A percentile compares a stretch with the other conserved stretches of the same genome.
phyloP scores from a whole-genome alignment of 2,888 invertebrate species.

The Petrophora chlorosata region DNA sequence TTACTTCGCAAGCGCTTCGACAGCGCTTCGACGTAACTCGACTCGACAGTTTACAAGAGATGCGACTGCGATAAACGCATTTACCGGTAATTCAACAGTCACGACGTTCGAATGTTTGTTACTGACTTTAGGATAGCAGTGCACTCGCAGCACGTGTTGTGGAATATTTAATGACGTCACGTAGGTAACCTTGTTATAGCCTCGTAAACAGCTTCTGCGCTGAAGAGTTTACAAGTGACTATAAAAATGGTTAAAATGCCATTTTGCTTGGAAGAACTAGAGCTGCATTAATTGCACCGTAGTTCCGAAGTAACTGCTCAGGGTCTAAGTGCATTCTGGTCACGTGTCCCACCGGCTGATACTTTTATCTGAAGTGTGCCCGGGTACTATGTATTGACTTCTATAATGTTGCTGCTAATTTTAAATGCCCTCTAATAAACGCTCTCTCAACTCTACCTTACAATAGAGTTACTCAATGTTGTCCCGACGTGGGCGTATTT shows the following conservation, averaged over 20 bases:
- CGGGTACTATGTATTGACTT: constrained; percentile 33
- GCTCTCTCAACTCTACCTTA: not conserved
- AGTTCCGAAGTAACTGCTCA: constrained; percentile 23
- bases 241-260: too few species aligned
- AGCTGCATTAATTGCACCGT: not conserved
- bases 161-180: too few species aligned
- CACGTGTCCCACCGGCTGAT: constrained; percentile 38
- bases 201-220: too few species aligned
- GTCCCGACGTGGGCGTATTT: too few species aligned
- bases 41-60: not conserved
- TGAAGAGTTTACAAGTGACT: too few species aligned
- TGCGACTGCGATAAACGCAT: not conserved
- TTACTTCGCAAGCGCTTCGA: constrained; percentile 1
- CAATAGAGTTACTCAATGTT: too few species aligned
- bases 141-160: too few species aligned
- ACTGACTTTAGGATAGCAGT: too few species aligned
- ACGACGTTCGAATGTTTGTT: too few species aligned
- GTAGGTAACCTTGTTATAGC: too few species aligned
- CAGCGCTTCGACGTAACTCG: not conserved
- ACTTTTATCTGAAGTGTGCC: constrained; percentile 38
- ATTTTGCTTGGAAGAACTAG: too few species aligned
- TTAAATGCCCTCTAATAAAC: constrained; percentile 23
- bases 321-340: constrained; percentile 31
- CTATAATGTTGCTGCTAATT: constrained; percentile 41
- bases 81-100: not conserved